Conservation (phyloP, 2,888 invertebrate species). For the Athalia cordata region DNA sequence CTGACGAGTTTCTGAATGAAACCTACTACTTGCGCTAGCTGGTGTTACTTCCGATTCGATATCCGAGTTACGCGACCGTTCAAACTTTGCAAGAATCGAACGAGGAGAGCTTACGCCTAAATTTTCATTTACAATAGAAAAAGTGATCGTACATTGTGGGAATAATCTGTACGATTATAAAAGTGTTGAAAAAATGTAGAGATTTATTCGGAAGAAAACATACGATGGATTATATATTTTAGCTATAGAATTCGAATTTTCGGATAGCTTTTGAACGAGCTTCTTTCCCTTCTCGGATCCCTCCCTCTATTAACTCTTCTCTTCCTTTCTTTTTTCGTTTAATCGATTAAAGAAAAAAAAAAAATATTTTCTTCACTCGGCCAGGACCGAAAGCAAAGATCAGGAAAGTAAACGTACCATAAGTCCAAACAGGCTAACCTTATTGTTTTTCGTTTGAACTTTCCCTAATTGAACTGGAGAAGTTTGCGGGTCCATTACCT, state of each 20-base stretch:
- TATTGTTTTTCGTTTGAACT: slow-evolving; percentile 49
- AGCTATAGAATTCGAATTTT: no score
- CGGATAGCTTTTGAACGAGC: not conserved
- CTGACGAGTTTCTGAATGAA: slow-evolving; percentile 68
- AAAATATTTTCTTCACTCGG: not conserved
- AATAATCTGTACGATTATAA: no score
- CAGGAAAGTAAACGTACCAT: slow-evolving; percentile 16
- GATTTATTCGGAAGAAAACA: no score
- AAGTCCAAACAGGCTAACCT: slow-evolving; percentile 19
- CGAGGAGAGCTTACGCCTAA: not conserved
- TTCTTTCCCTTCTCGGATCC: not conserved
- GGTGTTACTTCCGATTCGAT: slow-evolving; percentile 31
- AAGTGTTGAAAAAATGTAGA: no score
- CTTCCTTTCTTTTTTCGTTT: not conserved
- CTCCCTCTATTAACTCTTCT: no score
- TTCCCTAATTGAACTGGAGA: slow-evolving; percentile 53
- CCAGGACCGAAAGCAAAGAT: slow-evolving; percentile 1
- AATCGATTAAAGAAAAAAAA: not conserved
- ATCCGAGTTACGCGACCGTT: slow-evolving; percentile 16
- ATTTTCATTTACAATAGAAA: not conserved
- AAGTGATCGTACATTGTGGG: not conserved
- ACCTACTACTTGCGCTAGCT: slow-evolving; percentile 55
- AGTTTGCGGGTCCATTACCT: slow-evolving; percentile 65
- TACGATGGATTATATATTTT: no score
- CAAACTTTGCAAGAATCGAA: not conserved